Conservation (phyloP, 2,113 vertebrate species). For the Amphiprion ocellaris region DNA sequence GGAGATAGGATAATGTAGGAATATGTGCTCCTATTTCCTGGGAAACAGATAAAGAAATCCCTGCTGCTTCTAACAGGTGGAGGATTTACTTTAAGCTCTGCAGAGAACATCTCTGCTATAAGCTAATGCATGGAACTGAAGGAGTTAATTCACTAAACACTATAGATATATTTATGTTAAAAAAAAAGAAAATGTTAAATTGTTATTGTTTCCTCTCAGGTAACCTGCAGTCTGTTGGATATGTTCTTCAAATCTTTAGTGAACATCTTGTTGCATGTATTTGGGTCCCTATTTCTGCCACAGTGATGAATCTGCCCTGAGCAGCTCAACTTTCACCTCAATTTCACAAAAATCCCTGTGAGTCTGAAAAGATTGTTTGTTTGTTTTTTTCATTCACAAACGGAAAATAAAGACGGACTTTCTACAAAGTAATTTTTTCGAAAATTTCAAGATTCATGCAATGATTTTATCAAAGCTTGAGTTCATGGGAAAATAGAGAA, state of each 20-base stretch:
- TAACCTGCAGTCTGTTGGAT: no score
- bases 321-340: background rate
- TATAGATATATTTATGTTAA: background rate
- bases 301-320: background rate
- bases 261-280: background rate
- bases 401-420: no score
- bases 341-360: background rate
- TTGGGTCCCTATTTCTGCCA: background rate
- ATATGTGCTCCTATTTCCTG: conserved; percentile 22
- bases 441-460: no score
- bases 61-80: conserved; percentile 7
- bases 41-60: conserved; percentile 52
- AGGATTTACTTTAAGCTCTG: conserved; percentile 42
- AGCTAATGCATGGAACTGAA: conserved; percentile 18
- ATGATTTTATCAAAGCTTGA: no score
- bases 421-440: no score
- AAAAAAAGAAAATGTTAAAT: background rate
- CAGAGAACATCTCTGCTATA: conserved; percentile 21
- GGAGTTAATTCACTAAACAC: conserved; percentile 31
- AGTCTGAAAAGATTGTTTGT: background rate
- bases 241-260: background rate
- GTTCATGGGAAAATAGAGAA: no score
- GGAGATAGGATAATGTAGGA: background rate
- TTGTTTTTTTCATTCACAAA: no score
- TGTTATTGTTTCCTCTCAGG: background rate